A percentile compares a stretch with the other conserved stretches of the same genome.
Evolutionary conservation across 64 coral and sea anemone genomes (phyloP).

Genomic region (Cladopsammia gracilis): DNA sequence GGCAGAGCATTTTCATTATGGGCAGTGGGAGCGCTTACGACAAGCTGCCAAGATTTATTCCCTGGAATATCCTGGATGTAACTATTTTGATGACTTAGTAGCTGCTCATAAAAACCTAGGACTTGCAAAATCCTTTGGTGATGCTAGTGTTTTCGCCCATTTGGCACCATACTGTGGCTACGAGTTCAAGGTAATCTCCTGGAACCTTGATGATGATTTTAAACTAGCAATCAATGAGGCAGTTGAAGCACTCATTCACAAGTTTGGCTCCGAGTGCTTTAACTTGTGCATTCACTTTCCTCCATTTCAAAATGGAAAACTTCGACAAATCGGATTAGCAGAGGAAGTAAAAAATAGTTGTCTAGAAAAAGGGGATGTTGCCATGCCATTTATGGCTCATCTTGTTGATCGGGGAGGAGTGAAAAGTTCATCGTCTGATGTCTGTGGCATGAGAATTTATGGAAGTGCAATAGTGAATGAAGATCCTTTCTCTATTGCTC

Average conservation of each 20-base stretch:
- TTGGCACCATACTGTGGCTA: conserved; percentile 80
- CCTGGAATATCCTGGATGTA: conserved; percentile 47
- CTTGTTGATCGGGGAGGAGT: conserved; percentile 76
- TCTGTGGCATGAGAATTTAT: conserved; percentile 87
- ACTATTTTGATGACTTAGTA: conserved; percentile 80
- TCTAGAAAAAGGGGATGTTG: conserved; percentile 29
- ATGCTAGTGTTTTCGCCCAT: conserved; percentile 66
- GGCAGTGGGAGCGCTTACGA: conserved; percentile 72
- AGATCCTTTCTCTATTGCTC: conserved; percentile 74
- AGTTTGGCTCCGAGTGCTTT: conserved; percentile 65
- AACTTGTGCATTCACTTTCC: conserved; percentile 85
- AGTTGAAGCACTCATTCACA: conserved; percentile 36
- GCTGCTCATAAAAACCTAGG: conserved; percentile 50
- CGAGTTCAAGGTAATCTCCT: conserved; percentile 78
- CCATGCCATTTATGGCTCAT: conserved; percentile 83
- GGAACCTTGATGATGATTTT: conserved; percentile 81
- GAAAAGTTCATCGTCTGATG: conserved; percentile 73
- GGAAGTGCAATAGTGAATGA: conserved; percentile 86
- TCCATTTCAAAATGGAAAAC: conserved; percentile 75
- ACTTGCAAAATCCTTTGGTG: conserved; percentile 66
- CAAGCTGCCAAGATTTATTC: conserved; percentile 63
- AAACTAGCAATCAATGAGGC: conserved; percentile 68
- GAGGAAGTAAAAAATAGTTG: conserved; percentile 31
- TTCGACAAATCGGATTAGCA: not conserved
- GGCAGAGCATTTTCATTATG: conserved; percentile 79